Base-by-base conservation (phyloP, 1,140 invertebrate genomes). In the Bombus waltoni region DNA sequence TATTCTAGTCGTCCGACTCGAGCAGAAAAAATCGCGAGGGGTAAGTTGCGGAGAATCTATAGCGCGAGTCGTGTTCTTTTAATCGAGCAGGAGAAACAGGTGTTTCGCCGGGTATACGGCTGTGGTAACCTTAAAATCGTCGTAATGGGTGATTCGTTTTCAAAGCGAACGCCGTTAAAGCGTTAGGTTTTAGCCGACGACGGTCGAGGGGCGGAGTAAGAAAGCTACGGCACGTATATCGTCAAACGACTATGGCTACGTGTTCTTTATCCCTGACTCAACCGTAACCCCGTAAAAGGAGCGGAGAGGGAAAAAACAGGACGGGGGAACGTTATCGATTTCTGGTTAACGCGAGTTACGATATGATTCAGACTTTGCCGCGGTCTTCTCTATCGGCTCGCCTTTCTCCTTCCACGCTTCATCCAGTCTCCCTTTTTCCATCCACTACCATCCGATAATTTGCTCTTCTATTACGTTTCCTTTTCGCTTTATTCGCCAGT, bases 241-340 rank as follows among this genome's bases (percentile, higher is more conserved):
- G 68, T 77, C 9, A 10, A 73, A 82, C 5, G 72, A 35, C 9
- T 59, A 40, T 11, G 32, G 44, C 18, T 57, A 75, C 22, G 65
- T 62, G 47, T 81, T 86, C 59, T 74, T 76, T 66, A 83, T 87
- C 68, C 68, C 74, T 47, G 11, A 47, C 38, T 78, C 47, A 59
- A 47, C 35, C 65, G 47, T 28, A 28, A 59, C 57, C 57, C 47
- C 47, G 57, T 82, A 40, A 68, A 81, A 44, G 11, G 25, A 25
- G 53, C 59, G 22, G 42, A 10, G n/a, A n/a, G 18, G 73, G n/a
- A 25, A 80, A 65, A 73, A 81, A 88, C 70, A 77, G 66, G 75
- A 76, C 25, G 62, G 47, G 25, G 25, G n/a, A 32, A 38, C 32
- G 25, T 62, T 86, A 88, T 89, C 83, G 87, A 88, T 89, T 89